Percentiles rank a stretch among this genome's conserved stretches.
Evolutionary conservation across 2,797 vertebrate genomes (phyloP).

Genomic region (Sebastes itinus): DNA sequence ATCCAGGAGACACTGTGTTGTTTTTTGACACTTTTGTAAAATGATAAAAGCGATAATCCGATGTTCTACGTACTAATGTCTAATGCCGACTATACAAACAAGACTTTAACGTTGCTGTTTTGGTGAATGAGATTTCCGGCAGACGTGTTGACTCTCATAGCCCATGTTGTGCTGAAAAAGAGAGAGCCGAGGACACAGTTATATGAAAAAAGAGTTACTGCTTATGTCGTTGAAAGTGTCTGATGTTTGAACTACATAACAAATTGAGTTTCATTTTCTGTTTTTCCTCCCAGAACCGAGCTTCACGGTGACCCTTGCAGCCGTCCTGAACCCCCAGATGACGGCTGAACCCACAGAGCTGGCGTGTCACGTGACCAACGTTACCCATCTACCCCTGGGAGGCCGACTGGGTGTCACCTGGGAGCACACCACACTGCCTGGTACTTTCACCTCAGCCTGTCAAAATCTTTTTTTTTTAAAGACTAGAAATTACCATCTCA

Average conservation of each 20-base stretch:
- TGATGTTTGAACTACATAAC: no score
- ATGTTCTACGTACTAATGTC: no score
- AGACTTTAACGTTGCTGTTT: no score
- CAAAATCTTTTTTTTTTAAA: not conserved
- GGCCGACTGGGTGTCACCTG: constrained; percentile 86
- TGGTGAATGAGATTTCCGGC: no score
- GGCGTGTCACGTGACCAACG: constrained; percentile 83
- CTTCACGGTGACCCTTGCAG: constrained; percentile 78
- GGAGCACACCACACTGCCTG: constrained; percentile 83
- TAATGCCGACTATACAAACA: no score
- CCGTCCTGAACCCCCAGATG: constrained; percentile 74
- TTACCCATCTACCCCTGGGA: constrained; percentile 44
- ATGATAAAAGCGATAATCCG: no score
- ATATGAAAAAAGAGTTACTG: no score
- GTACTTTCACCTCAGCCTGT: constrained; percentile 17
- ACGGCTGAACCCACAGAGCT: constrained; percentile 88
- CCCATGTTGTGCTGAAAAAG: no score
- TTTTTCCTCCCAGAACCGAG: constrained; percentile 81
- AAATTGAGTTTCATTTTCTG: not conserved
- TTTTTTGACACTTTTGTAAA: no score
- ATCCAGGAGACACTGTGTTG: rapidly evolving
- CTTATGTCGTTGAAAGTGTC: no score
- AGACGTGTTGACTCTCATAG: no score
- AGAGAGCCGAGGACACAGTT: no score
- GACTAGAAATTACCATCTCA: not conserved